A percentile compares a stretch with the other conserved stretches of the same genome.
Conservation (phyloP, 2,113 vertebrate species). For the Protobothrops flavoviridis region DNA sequence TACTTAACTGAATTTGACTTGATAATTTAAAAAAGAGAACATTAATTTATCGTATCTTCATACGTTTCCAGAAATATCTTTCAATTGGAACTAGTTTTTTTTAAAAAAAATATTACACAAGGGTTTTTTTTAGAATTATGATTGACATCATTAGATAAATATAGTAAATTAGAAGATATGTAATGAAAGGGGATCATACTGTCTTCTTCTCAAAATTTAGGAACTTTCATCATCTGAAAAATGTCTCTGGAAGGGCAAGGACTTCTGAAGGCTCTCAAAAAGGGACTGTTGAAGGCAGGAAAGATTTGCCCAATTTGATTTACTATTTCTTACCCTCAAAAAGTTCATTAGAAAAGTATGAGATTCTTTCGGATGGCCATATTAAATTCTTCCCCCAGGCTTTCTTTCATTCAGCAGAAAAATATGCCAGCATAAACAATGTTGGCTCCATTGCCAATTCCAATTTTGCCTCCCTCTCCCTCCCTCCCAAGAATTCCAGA, state of each 20-base stretch:
- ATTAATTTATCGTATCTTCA: not conserved
- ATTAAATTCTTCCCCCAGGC: not conserved
- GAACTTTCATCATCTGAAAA: not conserved
- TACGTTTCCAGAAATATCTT: not conserved
- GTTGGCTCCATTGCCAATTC: not conserved
- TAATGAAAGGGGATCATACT: not conserved
- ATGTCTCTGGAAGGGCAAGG: not conserved
- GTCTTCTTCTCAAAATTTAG: not conserved
- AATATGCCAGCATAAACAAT: not conserved
- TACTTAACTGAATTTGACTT: not conserved
- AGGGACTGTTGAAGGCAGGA: not conserved
- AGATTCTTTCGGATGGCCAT: not conserved
- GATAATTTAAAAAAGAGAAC: not conserved
- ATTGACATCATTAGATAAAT: not conserved
- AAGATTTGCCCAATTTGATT: not conserved
- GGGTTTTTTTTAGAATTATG: not conserved
- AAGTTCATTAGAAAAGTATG: not conserved
- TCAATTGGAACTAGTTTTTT: not conserved
- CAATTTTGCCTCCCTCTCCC: not conserved
- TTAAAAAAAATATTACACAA: not conserved
- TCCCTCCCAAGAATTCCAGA: not conserved
- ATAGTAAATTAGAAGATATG: not conserved
- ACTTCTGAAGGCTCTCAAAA: not conserved
- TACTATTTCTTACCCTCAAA: not conserved
- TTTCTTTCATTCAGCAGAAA: not conserved